Evolutionary conservation across 2,888 invertebrate genomes (phyloP), one percentile per base, ranked within the genome.

Genomic region (Standfussiana lucernea): DNA sequence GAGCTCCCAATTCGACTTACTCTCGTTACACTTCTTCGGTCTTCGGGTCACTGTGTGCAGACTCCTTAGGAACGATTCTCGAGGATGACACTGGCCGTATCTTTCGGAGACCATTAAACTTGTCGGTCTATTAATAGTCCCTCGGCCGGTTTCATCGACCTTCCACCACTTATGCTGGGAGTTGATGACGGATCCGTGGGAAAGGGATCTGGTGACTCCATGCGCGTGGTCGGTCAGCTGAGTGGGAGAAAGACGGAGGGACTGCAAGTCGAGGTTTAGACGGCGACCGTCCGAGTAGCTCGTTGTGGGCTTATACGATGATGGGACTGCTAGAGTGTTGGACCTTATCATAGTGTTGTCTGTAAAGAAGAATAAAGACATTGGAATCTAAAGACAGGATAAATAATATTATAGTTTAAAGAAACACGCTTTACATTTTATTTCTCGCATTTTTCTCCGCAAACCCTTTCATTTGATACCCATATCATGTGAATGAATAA

Each of bases 151-250:
- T 77, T 97, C 96, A n/a, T 97, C 96, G 1, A 97, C 91, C 42
- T 97, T 95, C 95, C 97, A 97, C 94, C 96, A 96, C 84, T 95
- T 94, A 10, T 94, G 94, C 75, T 96, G 97, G 45, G 95, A 95
- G 84, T 95, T 97, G 28, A 97, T 97, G 1, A 97, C 97, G 4
- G 97, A 97, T 5, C 97, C 97, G 88, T 97, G 97, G 1, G 97
- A 97, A 7, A 97, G 91, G 7, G 97, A 97, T 61, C 98, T 96
- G 82, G 97, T 97, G 53, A 97, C 97, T 0, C 96, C 96, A 72
- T 95, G 95, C 0, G 95, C 95, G 6, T 95, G 94, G 85, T 95
- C 95, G 0, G 95, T 91, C 13, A 95, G 88, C 82, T 96, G 96
- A 0, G 95, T 95, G 8, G 96, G 95, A 2, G 96, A 95, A 10